These are phyloP conservation scores for Phyllopteryx taeniolatus DNA, from an alignment of 2,113 vertebrate genomes.

Conservation along the genomic window DNA sequence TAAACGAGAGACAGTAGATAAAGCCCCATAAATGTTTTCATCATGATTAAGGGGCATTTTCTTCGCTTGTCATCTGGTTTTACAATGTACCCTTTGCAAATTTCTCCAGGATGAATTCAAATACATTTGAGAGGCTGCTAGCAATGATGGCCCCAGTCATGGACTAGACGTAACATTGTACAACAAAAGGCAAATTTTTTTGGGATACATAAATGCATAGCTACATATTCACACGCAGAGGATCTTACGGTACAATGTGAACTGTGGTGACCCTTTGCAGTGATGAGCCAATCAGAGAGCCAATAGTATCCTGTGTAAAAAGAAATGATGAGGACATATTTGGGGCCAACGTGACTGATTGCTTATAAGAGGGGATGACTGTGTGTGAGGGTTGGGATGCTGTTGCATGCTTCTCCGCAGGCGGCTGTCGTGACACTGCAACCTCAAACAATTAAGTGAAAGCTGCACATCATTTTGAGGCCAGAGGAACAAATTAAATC, in stretches of 20 bases:
- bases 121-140: too few relatives aligned
- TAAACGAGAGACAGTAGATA: too few relatives aligned
- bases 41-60: too few relatives aligned
- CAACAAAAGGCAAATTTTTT: neutral
- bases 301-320: constrained; percentile 17
- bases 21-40: too few relatives aligned
- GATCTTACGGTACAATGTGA: constrained; percentile 19
- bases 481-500: constrained; percentile 20
- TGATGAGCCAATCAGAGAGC: constrained; percentile 32
- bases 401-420: neutral
- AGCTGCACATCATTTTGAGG: constrained; percentile 26
- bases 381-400: neutral
- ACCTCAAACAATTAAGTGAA: constrained; percentile 36
- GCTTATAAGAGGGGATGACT: constrained; percentile 11
- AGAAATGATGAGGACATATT: constrained; percentile 21
- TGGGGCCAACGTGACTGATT: constrained; percentile 19
- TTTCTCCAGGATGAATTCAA: too few relatives aligned
- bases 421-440: constrained; percentile 26
- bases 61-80: too few relatives aligned
- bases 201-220: neutral
- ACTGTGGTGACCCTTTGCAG: constrained; percentile 24
- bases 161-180: neutral
- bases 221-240: constrained; percentile 9
- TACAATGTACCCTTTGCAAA: too few relatives aligned
- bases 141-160: too few relatives aligned